phyloP scores from a whole-genome alignment of 2,888 invertebrate species.

The Podabrus alpinus region DNA sequence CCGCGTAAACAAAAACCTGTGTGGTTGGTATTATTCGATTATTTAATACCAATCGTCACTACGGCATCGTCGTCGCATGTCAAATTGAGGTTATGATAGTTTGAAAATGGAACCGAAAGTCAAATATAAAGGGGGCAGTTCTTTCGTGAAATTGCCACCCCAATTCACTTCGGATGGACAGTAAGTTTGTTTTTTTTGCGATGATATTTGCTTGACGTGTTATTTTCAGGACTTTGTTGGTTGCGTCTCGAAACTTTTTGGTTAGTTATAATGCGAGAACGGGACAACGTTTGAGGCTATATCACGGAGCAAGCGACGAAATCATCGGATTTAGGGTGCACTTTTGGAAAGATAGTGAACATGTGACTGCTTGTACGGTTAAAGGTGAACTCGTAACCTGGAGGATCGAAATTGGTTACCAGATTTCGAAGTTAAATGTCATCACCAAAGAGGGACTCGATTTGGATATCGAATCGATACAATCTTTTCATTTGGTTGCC shows the following conservation, averaged over 20 bases:
- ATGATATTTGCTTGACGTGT: not conserved
- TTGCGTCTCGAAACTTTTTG: slow-evolving; percentile 63
- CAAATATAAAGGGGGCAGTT: slow-evolving; percentile 66
- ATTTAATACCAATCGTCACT: not conserved
- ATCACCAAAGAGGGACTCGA: not conserved
- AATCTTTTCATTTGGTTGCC: not conserved
- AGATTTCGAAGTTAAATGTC: slow-evolving; percentile 52
- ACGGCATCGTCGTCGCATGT: not conserved
- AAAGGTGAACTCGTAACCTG: slow-evolving; percentile 62
- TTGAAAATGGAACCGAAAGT: slow-evolving; percentile 44
- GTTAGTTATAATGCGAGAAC: slow-evolving; percentile 68
- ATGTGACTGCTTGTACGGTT: slow-evolving; percentile 61
- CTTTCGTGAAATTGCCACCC: slow-evolving; percentile 64
- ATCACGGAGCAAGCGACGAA: slow-evolving; percentile 58
- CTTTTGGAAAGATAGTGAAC: slow-evolving; percentile 51
- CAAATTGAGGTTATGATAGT: not conserved
- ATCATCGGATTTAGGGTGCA: slow-evolving; percentile 61
- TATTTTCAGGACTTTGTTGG: slow-evolving; percentile 61
- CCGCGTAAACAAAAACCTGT: not conserved
- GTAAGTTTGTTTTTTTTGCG: slow-evolving; percentile 56
- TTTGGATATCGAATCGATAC: not conserved
- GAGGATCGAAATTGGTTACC: slow-evolving; percentile 60
- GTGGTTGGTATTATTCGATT: not conserved
- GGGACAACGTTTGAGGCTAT: slow-evolving; percentile 64
- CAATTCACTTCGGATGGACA: slow-evolving; percentile 65